Percentiles rank a stretch among this genome's conserved stretches.
These are phyloP conservation scores for Mionectes macconnelli DNA, from an alignment of 2,113 vertebrate genomes.

Conservation along the genomic window DNA sequence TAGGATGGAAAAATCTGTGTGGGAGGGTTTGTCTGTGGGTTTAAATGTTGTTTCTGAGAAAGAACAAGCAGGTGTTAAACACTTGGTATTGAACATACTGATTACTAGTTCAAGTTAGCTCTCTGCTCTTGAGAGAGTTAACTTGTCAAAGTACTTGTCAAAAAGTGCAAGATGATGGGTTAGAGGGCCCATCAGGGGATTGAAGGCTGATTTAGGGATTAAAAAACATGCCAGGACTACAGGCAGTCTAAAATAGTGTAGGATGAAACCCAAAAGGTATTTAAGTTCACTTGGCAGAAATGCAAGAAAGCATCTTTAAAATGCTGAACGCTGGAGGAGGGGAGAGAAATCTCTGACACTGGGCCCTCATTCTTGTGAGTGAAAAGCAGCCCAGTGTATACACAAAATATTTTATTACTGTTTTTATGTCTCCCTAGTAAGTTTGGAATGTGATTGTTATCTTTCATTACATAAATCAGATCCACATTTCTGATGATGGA, in stretches of 20 bases:
- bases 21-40: background rate
- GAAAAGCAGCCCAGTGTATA: background rate
- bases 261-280: background rate
- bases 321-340: background rate
- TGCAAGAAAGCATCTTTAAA: background rate
- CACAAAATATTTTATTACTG: constrained; percentile 6
- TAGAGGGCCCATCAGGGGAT: background rate
- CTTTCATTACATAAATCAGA: constrained; percentile 38
- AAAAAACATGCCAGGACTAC: background rate
- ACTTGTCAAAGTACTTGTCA: background rate
- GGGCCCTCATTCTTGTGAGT: background rate
- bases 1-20: background rate
- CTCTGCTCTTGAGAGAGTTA: background rate
- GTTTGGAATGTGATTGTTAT: constrained; percentile 22
- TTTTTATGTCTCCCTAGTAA: background rate
- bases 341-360: background rate
- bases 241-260: background rate
- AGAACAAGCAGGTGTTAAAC: background rate
- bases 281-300: constrained; percentile 1
- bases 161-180: background rate
- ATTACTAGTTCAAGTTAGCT: background rate
- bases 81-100: background rate
- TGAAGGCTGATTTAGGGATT: background rate
- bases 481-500: background rate
- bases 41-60: background rate